Evolutionary conservation across 2,888 invertebrate species (phyloP).

Genomic region (Nemoura dubitans): DNA sequence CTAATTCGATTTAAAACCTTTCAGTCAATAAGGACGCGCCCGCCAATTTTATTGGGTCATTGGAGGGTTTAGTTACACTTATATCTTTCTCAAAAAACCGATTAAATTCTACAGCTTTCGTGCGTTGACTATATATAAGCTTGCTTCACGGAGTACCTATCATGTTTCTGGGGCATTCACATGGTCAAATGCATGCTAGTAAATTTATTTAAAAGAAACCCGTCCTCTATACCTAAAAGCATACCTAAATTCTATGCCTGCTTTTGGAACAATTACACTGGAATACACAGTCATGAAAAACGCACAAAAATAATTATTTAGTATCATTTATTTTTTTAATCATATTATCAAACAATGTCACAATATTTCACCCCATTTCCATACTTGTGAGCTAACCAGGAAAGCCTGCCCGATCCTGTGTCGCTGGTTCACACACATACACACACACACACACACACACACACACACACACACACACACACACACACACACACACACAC

Average conservation of each 20-base stretch:
- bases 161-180: neutral
- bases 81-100: neutral
- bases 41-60: constrained; percentile 15
- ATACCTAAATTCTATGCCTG: neutral
- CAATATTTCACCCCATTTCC: neutral
- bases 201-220: neutral
- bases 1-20: constrained; percentile 31
- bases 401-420: neutral
- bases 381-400: neutral
- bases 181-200: no score
- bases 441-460: neutral
- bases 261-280: neutral
- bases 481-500: no score
- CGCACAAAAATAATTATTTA: neutral
- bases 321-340: neutral
- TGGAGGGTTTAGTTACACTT: constrained; percentile 12
- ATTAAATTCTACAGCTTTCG: constrained; percentile 15
- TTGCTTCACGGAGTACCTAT: neutral
- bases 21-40: constrained; percentile 13
- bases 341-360: neutral
- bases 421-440: neutral
- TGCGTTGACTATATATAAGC: neutral
- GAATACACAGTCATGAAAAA: no score
- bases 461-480: neutral
- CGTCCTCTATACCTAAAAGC: neutral